These are phyloP conservation scores for Gallinago undulata DNA, from an alignment of 2,113 vertebrate species.

Conservation along the genomic window DNA sequence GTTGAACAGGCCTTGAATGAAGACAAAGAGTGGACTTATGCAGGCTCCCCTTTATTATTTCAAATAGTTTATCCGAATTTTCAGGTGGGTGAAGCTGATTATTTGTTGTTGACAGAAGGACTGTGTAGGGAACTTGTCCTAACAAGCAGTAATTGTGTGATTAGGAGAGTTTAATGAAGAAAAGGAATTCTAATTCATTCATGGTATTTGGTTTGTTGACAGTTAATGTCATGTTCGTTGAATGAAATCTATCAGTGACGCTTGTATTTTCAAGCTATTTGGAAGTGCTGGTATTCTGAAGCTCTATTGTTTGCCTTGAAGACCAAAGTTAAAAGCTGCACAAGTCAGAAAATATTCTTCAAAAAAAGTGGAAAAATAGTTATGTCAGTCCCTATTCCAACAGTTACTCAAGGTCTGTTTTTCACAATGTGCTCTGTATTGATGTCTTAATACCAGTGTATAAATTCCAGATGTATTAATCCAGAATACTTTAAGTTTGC, in stretches of 20 bases:
- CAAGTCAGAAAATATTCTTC: not conserved
- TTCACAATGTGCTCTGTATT: not conserved
- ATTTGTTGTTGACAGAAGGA: constrained; percentile 72
- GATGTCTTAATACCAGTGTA: not conserved
- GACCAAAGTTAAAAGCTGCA: not conserved
- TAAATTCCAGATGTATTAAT: not conserved
- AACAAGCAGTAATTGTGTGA: constrained; percentile 73
- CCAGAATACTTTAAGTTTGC: not conserved
- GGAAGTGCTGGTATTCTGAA: constrained; percentile 33
- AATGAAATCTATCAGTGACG: constrained; percentile 56
- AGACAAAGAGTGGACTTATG: constrained; percentile 53
- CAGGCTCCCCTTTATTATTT: not conserved
- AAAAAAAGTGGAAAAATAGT: not conserved
- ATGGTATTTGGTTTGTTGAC: constrained; percentile 58
- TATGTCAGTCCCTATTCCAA: not conserved
- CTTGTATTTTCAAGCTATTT: constrained; percentile 53
- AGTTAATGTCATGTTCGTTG: constrained; percentile 67
- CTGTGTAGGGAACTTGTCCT: constrained; percentile 55
- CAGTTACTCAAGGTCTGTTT: not conserved
- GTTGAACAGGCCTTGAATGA: not conserved
- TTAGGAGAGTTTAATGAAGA: constrained; percentile 64
- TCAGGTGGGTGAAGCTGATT: constrained; percentile 71
- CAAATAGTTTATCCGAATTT: constrained; percentile 26
- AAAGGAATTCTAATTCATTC: constrained; percentile 62
- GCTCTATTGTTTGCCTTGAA: constrained; percentile 20